Evolutionary conservation across 2,113 vertebrate genomes (phyloP), one percentile per base, ranked within the genome.

Genomic region (Esox niger): DNA sequence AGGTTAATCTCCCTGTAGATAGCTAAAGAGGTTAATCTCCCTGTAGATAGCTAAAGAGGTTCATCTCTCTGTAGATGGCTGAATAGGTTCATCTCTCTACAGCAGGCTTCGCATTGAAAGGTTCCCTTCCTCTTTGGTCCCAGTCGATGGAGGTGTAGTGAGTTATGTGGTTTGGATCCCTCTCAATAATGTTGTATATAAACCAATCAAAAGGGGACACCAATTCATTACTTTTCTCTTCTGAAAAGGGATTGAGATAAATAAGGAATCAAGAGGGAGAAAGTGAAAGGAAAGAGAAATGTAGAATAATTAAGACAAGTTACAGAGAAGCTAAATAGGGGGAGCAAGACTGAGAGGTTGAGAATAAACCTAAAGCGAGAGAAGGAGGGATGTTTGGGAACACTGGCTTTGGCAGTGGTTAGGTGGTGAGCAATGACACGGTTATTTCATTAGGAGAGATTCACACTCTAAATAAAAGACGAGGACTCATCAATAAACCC

Each of bases 111-210:
- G n/a, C n/a, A n/a, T n/a, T n/a, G n/a, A n/a, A n/a, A n/a, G n/a
- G n/a, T n/a, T 33, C 52, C 35, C 30, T 56, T 10, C 59, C 43
- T 55, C 6, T 20, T 4, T 29, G n/a, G n/a, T n/a, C n/a, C n/a
- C n/a, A n/a, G n/a, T n/a, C n/a, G n/a, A n/a, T n/a, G n/a, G n/a
- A 9, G 56, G 54, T 82, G 80, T 11, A 38, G n/a, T n/a, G 5
- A 81, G 66, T 82, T 80, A 81, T 80, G 77, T 58, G 62, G 66
- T 74, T 76, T 76, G 73, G 75, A 68, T 80, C 73, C 57, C 59
- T 54, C 63, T 57, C 64, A 78, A 83, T 76, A 85, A 86, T 76
- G 69, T 71, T 68, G 75, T 80, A 75, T 30, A 77, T 84, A 79
- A 82, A 66, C 73, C 65, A 84, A 73, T 84, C 79, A 79, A 74